These are phyloP conservation scores for Melanostoma scalare DNA, from an alignment of 2,888 invertebrate species.

Conservation along the genomic window DNA sequence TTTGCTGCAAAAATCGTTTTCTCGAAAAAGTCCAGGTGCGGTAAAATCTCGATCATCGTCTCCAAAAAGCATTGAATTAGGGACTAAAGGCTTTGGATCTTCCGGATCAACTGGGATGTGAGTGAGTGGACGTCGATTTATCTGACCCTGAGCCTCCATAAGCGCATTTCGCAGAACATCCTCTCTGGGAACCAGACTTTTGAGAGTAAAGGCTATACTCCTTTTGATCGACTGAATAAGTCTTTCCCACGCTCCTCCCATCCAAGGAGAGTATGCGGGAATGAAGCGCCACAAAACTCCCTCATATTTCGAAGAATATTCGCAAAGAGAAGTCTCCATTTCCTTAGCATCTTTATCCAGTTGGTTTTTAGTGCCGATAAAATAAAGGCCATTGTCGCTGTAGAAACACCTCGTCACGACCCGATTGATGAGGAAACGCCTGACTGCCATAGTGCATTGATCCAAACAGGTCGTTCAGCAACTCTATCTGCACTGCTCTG, in stretches of 20 bases:
- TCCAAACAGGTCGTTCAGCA: slow-evolving; percentile 28
- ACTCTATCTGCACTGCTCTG: slow-evolving; percentile 20
- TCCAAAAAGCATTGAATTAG: slow-evolving; percentile 11
- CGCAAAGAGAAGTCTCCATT: background rate
- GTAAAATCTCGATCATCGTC: background rate
- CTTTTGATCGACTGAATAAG: slow-evolving; percentile 3
- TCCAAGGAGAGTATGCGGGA: slow-evolving; percentile 6
- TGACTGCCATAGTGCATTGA: slow-evolving; percentile 5
- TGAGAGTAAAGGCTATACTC: slow-evolving; percentile 2
- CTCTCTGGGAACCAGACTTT: slow-evolving; percentile 13
- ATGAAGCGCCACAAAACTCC: slow-evolving; percentile 11
- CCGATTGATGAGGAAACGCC: slow-evolving; percentile 14
- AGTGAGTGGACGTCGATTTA: background rate
- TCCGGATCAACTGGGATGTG: background rate
- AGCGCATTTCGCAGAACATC: slow-evolving; percentile 19
- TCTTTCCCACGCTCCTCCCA: slow-evolving; percentile 19
- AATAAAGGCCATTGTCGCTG: slow-evolving; percentile 31
- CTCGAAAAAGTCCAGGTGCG: background rate
- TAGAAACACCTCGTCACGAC: slow-evolving; percentile 17
- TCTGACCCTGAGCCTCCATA: background rate
- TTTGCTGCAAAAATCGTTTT: background rate
- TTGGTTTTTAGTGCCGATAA: slow-evolving; percentile 3
- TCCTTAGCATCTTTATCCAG: background rate
- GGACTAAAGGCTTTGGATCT: too few species aligned
- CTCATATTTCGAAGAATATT: slow-evolving; percentile 1